Evolutionary conservation across 2,888 invertebrate species (phyloP).

Genomic region (Parochlus steinenii): DNA sequence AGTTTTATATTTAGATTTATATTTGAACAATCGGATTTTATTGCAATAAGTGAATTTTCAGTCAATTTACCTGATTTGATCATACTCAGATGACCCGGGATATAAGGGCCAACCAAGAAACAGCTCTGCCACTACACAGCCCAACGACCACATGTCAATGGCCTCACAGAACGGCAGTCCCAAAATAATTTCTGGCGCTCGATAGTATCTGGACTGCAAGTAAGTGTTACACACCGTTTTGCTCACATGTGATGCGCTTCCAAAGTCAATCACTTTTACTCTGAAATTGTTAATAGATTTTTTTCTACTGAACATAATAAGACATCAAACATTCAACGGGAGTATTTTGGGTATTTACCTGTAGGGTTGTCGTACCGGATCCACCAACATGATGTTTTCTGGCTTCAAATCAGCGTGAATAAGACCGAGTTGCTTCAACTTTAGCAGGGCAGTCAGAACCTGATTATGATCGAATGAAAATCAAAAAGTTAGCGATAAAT

Average conservation of each 20-base stretch:
- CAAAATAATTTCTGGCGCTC: constrained; percentile 92
- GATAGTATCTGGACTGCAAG: constrained; percentile 95
- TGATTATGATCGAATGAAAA: too few relatives aligned
- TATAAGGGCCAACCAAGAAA: constrained; percentile 99
- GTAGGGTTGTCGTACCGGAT: constrained; percentile 94
- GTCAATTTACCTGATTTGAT: constrained; percentile 78
- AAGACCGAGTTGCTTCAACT: constrained; percentile 80
- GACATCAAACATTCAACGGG: neutral
- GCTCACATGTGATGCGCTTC: constrained; percentile 96
- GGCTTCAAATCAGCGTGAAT: constrained; percentile 99
- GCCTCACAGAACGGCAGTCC: constrained; percentile 98
- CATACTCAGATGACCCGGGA: constrained; percentile 98
- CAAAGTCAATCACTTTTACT: constrained; percentile 99
- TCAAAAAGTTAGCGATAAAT: too few relatives aligned
- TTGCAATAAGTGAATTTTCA: constrained; percentile 23
- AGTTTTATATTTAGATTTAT: neutral
- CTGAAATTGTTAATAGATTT: constrained; percentile 28
- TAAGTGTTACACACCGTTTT: constrained; percentile 99
- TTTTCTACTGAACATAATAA: neutral
- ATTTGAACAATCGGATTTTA: constrained; percentile 18
- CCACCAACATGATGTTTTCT: constrained; percentile 99
- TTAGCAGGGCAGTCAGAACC: constrained; percentile 48
- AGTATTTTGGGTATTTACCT: constrained; percentile 18
- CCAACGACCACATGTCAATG: constrained; percentile 99
- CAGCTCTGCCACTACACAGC: constrained; percentile 97